These are phyloP conservation scores for Mormyrops boulengeri DNA, from an alignment of 2,797 vertebrate genomes.

Conservation along the genomic window DNA sequence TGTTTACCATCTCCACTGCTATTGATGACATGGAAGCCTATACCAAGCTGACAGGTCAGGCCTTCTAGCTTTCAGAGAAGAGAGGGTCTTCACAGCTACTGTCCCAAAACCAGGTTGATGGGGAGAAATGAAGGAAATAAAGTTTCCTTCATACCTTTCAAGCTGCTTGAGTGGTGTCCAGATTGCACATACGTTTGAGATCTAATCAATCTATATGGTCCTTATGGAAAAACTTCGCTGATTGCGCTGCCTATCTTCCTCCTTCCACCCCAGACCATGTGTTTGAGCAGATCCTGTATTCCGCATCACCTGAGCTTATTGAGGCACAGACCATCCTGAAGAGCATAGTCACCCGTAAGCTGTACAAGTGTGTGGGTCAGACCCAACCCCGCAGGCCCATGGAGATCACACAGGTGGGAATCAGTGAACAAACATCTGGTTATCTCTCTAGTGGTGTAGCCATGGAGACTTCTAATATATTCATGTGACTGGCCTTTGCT, in stretches of 20 bases:
- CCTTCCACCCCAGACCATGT: constrained; percentile 64
- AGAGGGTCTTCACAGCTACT: neutral
- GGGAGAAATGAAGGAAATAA: neutral
- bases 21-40: constrained; percentile 94
- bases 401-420: constrained; percentile 60
- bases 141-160: neutral
- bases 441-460: neutral
- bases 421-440: neutral
- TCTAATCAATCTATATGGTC: neutral
- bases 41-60: constrained; percentile 82
- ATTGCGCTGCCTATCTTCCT: neutral
- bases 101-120: neutral
- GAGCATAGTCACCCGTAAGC: constrained; percentile 68
- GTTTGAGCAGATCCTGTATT: constrained; percentile 83
- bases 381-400: constrained; percentile 54
- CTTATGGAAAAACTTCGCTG: neutral
- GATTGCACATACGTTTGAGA: neutral
- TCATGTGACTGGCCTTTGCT: neutral
- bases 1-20: constrained; percentile 71
- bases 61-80: neutral
- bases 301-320: constrained; percentile 57
- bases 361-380: constrained; percentile 86
- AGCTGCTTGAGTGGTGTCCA: neutral
- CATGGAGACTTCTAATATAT: neutral
- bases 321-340: constrained; percentile 70